phyloP scores from a whole-genome alignment of 2,888 invertebrate species.

The Cephus spinipes region DNA sequence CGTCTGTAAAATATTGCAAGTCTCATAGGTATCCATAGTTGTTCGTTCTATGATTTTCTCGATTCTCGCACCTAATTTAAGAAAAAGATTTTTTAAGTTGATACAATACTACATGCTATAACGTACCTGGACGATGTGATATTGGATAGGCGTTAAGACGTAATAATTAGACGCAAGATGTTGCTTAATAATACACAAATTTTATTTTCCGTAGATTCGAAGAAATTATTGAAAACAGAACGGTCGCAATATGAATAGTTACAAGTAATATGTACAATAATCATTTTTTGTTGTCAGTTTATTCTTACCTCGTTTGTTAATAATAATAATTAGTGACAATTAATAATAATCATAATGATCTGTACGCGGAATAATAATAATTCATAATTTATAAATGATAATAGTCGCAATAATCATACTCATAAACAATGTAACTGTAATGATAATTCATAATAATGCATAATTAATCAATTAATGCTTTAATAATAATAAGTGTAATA shows the following conservation, averaged over 20 bases:
- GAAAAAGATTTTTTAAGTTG: too few species aligned
- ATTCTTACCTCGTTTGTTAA: conserved; percentile 47
- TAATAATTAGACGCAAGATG: neutral
- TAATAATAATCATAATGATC: conserved; percentile 54
- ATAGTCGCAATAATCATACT: neutral
- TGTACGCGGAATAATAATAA: conserved; percentile 28
- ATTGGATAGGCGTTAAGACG: neutral
- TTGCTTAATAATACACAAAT: conserved; percentile 69
- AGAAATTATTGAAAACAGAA: conserved; percentile 69
- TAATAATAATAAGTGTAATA: neutral
- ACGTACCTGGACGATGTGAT: neutral
- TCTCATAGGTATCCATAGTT: too few species aligned
- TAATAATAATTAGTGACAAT: conserved; percentile 52
- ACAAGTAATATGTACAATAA: conserved; percentile 70
- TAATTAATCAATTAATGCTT: neutral
- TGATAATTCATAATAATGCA: conserved; percentile 6
- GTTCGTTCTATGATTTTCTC: too few species aligned
- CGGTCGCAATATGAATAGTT: conserved; percentile 70
- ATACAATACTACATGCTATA: neutral
- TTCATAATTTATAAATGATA: conserved; percentile 1
- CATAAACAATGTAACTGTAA: neutral
- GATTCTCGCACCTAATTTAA: too few species aligned
- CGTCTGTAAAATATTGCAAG: too few species aligned
- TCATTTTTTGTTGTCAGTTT: conserved; percentile 32
- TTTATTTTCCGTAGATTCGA: conserved; percentile 69